phyloP scores from a whole-genome alignment of 2,888 invertebrate species.

The Eristalis pertinax region DNA sequence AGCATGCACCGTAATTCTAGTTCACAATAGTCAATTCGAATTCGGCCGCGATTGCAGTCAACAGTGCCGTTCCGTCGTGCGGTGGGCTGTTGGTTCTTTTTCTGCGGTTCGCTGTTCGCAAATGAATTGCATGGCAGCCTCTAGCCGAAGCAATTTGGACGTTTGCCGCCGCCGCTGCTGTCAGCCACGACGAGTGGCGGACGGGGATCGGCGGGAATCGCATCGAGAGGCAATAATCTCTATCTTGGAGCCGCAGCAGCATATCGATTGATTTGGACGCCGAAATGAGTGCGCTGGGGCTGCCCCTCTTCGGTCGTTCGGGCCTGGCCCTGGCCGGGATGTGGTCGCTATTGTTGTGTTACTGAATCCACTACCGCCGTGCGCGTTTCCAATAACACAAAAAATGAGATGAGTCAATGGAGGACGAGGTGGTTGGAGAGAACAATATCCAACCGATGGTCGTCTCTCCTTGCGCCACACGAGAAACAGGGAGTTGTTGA shows the following conservation, averaged over 20 bases:
- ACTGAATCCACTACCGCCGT: slow-evolving; percentile 66
- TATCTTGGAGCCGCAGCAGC: slow-evolving; percentile 46
- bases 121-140: slow-evolving; percentile 69
- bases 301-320: slow-evolving; percentile 64
- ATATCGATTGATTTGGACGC: slow-evolving; percentile 64
- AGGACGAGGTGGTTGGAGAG: background rate
- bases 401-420: background rate
- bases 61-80: slow-evolving; percentile 4
- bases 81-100: background rate
- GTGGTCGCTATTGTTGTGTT: slow-evolving; percentile 58
- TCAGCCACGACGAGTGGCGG: slow-evolving; percentile 8
- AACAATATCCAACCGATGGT: slow-evolving; percentile 47
- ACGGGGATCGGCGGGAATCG: slow-evolving; percentile 42
- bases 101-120: background rate
- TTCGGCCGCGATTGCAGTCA: slow-evolving; percentile 52
- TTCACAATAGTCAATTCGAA: slow-evolving; percentile 13
- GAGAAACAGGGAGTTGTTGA: slow-evolving; percentile 73
- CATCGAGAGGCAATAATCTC: slow-evolving; percentile 68
- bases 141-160: slow-evolving; percentile 60
- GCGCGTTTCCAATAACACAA: slow-evolving; percentile 15
- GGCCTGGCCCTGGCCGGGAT: slow-evolving; percentile 3
- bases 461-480: slow-evolving; percentile 18
- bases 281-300: slow-evolving; percentile 19
- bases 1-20: slow-evolving; percentile 58
- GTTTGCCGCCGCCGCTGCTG: slow-evolving; percentile 1